phyloP scores from a whole-genome alignment of 2,797 vertebrate species.

The Premnoplex brunnescens region DNA sequence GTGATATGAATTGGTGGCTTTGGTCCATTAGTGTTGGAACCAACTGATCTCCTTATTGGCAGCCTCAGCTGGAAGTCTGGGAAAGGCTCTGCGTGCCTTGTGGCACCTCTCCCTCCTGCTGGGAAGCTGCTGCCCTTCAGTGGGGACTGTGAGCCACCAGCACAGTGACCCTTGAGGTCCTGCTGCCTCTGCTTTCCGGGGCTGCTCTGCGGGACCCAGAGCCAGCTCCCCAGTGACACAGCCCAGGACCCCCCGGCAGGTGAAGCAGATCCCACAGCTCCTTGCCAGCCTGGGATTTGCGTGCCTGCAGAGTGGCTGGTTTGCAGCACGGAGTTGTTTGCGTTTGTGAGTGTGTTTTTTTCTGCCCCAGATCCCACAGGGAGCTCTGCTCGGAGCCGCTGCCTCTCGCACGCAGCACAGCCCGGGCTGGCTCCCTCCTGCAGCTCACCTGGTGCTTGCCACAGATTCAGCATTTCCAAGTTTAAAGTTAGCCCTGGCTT shows the following conservation, averaged over 20 bases:
- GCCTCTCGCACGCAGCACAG: neutral
- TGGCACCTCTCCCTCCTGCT: neutral
- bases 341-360: neutral
- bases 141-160: neutral
- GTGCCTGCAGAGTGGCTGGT: neutral
- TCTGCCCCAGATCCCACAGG: neutral
- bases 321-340: neutral
- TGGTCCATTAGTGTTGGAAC: conserved; percentile 47
- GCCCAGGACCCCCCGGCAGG: neutral
- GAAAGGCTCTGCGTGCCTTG: neutral
- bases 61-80: conserved; percentile 8
- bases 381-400: neutral
- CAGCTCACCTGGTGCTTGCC: neutral
- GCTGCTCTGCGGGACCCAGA: neutral
- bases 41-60: conserved; percentile 24
- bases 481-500: conserved; percentile 16
- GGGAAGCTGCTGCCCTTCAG: neutral
- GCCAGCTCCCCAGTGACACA: neutral
- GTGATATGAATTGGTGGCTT: neutral
- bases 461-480: neutral
- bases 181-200: neutral
- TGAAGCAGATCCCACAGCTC: neutral
- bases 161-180: neutral
- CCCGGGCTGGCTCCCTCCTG: neutral
- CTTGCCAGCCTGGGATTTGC: neutral